Evolutionary conservation across 2,888 invertebrate species (phyloP).

Genomic region (Andrena chrysosceles): DNA sequence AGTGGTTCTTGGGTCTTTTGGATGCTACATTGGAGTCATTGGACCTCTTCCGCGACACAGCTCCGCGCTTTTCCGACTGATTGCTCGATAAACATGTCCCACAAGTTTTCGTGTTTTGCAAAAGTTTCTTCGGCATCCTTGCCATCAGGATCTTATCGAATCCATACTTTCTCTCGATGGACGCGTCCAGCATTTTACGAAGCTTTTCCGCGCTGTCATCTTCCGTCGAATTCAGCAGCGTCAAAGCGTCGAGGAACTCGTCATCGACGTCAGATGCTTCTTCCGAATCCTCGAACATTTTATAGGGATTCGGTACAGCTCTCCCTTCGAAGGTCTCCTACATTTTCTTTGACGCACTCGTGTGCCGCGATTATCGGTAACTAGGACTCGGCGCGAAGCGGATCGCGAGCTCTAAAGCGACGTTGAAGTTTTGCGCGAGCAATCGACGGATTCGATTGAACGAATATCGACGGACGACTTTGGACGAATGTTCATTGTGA

Average conservation of each 20-base stretch:
- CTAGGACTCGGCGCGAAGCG: neutral
- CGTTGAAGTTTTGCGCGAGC: conserved; percentile 33
- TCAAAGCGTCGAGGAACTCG: conserved; percentile 73
- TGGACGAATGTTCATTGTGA: conserved; percentile 68
- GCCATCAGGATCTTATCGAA: conserved; percentile 52
- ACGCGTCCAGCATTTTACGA: conserved; percentile 68
- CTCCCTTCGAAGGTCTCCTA: too few relatives aligned
- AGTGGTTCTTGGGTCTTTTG: conserved; percentile 2
- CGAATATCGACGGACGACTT: conserved; percentile 47
- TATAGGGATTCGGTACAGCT: neutral
- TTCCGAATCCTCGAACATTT: conserved; percentile 67
- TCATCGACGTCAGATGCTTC: conserved; percentile 63
- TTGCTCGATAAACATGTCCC: neutral
- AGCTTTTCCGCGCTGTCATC: conserved; percentile 74
- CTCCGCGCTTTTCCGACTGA: neutral
- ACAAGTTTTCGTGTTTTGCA: conserved; percentile 23
- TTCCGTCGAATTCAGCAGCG: conserved; percentile 74
- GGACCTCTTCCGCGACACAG: neutral
- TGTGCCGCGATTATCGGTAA: neutral
- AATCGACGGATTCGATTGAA: conserved; percentile 42
- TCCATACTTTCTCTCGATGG: conserved; percentile 69
- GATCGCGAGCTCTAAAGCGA: conserved; percentile 14
- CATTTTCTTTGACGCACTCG: neutral
- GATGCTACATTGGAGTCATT: neutral
- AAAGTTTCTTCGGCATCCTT: conserved; percentile 55